Conservation (phyloP, 2,113 vertebrate species). For the Rhipidura dahli region DNA sequence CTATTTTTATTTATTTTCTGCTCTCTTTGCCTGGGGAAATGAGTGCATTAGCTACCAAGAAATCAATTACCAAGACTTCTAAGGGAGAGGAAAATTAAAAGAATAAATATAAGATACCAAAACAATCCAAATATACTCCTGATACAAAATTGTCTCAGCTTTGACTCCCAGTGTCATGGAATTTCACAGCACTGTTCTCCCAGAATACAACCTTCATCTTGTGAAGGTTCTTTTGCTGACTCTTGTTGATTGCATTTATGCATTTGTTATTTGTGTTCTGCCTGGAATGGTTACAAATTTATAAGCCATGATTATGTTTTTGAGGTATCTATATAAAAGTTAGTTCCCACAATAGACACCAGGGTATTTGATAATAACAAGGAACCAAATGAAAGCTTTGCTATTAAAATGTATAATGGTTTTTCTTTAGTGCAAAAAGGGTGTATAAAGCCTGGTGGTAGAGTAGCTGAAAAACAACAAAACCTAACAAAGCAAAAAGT, state of each 20-base stretch:
- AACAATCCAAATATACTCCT: not conserved
- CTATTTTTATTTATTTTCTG: slow-evolving; percentile 15
- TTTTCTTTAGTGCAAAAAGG: not conserved
- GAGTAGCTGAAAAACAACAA: not conserved
- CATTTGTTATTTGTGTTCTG: not conserved
- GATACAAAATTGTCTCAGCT: not conserved
- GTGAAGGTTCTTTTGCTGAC: not conserved
- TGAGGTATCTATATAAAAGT: not conserved
- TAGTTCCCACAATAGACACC: not conserved
- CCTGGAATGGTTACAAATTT: not conserved
- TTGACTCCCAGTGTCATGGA: not conserved
- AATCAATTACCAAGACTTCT: slow-evolving; percentile 31
- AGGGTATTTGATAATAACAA: not conserved
- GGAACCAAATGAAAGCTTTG: not conserved
- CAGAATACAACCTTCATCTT: not conserved
- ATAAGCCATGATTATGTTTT: not conserved
- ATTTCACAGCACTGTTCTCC: not conserved
- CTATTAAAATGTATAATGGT: not conserved
- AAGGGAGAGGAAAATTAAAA: slow-evolving; percentile 35
- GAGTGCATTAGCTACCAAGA: not conserved
- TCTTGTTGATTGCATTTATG: not conserved
- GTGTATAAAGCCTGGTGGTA: not conserved
- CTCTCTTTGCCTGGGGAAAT: slow-evolving; percentile 6
- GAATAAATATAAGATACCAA: slow-evolving; percentile 10
- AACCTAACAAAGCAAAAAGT: not conserved